These are phyloP conservation scores for Oncorhynchus mykiss DNA, from an alignment of 2,113 vertebrate genomes.

Conservation along the genomic window DNA sequence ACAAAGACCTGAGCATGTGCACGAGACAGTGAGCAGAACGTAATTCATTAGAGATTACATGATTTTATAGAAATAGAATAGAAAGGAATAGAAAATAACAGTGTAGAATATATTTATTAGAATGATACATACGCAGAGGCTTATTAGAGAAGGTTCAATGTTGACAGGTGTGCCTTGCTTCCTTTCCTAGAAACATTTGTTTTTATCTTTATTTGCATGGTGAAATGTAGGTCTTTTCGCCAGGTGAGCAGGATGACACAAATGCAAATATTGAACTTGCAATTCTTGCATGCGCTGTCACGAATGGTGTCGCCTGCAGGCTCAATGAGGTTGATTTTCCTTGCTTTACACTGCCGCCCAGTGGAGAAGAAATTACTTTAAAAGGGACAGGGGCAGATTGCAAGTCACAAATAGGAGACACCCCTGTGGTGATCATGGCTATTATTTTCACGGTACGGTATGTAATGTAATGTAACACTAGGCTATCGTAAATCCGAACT, in stretches of 20 bases:
- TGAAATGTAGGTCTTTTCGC: conserved; percentile 33
- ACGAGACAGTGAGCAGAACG: not conserved
- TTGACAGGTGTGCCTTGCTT: not conserved
- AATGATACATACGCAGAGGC: too few relatives aligned
- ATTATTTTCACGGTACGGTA: not conserved
- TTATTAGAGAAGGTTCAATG: not conserved
- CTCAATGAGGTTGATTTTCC: not conserved
- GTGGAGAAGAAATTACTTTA: conserved; percentile 32
- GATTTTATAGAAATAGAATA: not conserved
- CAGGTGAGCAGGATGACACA: conserved; percentile 54
- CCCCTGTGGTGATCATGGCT: not conserved
- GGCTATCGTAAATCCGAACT: not conserved
- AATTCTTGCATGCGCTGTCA: conserved; percentile 39
- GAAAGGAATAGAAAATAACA: not conserved
- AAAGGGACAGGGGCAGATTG: not conserved
- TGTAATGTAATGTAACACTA: not conserved
- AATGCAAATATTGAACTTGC: conserved; percentile 62
- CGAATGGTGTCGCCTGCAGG: not conserved
- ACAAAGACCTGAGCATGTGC: not conserved
- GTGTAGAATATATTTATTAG: not conserved
- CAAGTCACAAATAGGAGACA: not conserved
- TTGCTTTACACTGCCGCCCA: conserved; percentile 52
- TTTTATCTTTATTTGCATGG: not conserved
- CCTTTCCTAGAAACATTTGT: not conserved
- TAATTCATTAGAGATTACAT: not conserved